phyloP scores from a whole-genome alignment of 2,113 vertebrate genomes.

The Hydrochoerus hydrochaeris region DNA sequence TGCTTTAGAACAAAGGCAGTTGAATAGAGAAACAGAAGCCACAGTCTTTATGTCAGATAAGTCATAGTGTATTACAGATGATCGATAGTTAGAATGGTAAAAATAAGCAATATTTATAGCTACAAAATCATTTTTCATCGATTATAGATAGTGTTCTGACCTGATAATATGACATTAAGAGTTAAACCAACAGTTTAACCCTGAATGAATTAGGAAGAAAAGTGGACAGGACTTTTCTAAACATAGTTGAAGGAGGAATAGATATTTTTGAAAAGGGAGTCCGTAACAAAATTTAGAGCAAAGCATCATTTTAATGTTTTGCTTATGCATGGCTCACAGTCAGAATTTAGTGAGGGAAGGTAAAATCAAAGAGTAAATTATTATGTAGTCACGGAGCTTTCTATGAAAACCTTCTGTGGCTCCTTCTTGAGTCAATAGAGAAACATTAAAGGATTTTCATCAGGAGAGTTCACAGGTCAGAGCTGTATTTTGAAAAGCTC shows the following conservation, averaged over 20 bases:
- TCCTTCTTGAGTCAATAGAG: neutral
- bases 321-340: neutral
- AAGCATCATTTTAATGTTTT: neutral
- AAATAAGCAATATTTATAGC: neutral
- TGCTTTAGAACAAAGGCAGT: neutral
- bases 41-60: neutral
- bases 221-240: neutral
- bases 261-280: too few relatives aligned
- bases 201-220: neutral
- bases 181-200: neutral
- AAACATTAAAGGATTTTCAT: conserved; percentile 9
- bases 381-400: neutral
- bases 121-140: neutral
- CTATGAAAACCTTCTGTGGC: neutral
- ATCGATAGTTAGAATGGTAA: neutral
- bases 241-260: neutral
- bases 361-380: neutral
- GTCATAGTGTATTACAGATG: neutral
- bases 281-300: neutral
- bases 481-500: neutral
- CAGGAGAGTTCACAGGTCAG: neutral
- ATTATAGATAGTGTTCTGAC: neutral
- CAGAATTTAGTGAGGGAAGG: neutral
- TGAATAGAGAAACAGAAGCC: neutral
- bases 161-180: neutral